These are phyloP conservation scores for Cassiopea xamachana DNA, from an alignment of 30 jellyfish, hydroid and myxozoan genomes.

Conservation along the genomic window DNA sequence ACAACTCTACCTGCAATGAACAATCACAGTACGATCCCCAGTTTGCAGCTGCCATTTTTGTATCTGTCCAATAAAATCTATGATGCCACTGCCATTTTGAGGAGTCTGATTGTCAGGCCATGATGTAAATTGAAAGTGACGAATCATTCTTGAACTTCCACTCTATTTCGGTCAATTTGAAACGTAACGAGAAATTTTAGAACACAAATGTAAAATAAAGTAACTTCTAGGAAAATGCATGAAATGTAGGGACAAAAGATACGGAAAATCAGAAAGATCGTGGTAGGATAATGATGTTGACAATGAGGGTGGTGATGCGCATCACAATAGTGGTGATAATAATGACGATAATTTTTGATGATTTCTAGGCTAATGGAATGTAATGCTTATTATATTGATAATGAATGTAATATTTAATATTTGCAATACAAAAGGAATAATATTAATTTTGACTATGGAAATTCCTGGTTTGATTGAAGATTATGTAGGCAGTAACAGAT, in stretches of 20 bases:
- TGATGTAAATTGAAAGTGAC: constrained; percentile 84
- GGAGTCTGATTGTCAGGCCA: constrained; percentile 94
- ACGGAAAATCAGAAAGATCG: neutral
- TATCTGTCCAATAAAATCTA: constrained; percentile 88
- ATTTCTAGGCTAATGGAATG: too few relatives aligned
- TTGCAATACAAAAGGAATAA: neutral
- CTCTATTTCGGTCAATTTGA: constrained; percentile 33
- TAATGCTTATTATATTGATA: too few relatives aligned
- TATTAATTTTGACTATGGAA: too few relatives aligned
- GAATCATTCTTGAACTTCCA: constrained; percentile 79
- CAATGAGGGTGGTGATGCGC: neutral
- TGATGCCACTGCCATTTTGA: constrained; percentile 74
- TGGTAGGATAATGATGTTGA: neutral
- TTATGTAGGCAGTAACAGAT: too few relatives aligned
- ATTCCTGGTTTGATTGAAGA: too few relatives aligned
- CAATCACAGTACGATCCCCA: constrained; percentile 61
- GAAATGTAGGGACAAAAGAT: too few relatives aligned
- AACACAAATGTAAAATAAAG: too few relatives aligned
- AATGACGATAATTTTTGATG: neutral
- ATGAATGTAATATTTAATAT: neutral
- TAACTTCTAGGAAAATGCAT: too few relatives aligned
- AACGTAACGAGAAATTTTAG: too few relatives aligned
- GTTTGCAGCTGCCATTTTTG: constrained; percentile 90
- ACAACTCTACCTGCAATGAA: constrained; percentile 88
- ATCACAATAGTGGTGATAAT: neutral